Evolutionary conservation across 2,113 vertebrate species (phyloP).

Genomic region (Falco punctatus): DNA sequence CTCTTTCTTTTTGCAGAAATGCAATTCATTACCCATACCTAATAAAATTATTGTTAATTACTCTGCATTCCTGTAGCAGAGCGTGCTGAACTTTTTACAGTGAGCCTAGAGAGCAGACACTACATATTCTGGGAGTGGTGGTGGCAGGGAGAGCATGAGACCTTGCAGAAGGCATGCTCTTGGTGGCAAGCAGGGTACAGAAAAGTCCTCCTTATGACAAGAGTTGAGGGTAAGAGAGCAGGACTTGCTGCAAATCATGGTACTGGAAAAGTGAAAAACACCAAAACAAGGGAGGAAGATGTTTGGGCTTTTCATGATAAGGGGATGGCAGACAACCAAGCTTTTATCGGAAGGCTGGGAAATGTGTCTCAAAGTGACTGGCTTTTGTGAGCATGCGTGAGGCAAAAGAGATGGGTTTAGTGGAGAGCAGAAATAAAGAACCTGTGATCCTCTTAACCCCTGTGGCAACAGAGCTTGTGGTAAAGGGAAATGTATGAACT

Average conservation of each 20-base stretch:
- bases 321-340: background rate
- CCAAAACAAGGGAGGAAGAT: background rate
- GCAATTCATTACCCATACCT: background rate
- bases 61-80: background rate
- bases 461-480: background rate
- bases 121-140: background rate
- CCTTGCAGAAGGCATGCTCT: background rate
- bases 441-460: background rate
- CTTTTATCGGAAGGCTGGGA: background rate
- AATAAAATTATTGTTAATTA: background rate
- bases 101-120: background rate
- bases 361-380: background rate
- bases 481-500: background rate
- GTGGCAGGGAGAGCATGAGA: background rate
- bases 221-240: background rate
- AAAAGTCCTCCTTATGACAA: background rate
- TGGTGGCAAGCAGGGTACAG: background rate
- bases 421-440: background rate
- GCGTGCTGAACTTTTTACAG: background rate
- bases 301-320: background rate
- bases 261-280: background rate
- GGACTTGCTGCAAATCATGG: background rate
- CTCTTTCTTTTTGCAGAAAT: constrained; percentile 13
- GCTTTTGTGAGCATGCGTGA: background rate
- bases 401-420: background rate